A percentile compares a stretch with the other conserved stretches of the same genome.
These are phyloP conservation scores for Polypedilum vanderplanki DNA, from an alignment of 1,140 invertebrate species.

Conservation along the genomic window DNA sequence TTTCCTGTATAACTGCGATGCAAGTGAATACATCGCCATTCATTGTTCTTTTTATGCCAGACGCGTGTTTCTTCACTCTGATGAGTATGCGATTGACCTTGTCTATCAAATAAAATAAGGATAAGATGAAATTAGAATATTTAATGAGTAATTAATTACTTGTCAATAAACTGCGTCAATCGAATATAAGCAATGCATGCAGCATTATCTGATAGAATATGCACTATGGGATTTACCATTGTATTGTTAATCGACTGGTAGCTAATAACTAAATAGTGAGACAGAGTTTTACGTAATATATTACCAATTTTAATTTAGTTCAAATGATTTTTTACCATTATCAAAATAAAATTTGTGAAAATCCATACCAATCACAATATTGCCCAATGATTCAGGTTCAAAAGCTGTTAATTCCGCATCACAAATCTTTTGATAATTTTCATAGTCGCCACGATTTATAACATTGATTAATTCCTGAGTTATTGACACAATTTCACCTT, in stretches of 20 bases:
- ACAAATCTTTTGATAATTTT: constrained; percentile 92
- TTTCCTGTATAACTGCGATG: constrained; percentile 52
- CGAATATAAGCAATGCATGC: constrained; percentile 95
- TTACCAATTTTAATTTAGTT: not conserved
- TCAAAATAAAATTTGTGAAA: constrained; percentile 99
- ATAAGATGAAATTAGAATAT: not conserved
- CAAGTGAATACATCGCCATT: constrained; percentile 93
- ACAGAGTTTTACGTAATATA: not conserved
- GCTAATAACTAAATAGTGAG: constrained; percentile 59
- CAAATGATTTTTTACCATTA: constrained; percentile 58
- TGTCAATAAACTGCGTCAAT: constrained; percentile 92
- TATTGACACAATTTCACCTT: no score
- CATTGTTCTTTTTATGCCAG: constrained; percentile 89
- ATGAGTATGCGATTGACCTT: constrained; percentile 75
- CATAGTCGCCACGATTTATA: constrained; percentile 91
- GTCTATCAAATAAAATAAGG: constrained; percentile 34
- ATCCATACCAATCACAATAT: constrained; percentile 95
- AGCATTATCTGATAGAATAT: constrained; percentile 88
- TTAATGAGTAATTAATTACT: constrained; percentile 42
- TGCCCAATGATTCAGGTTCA: constrained; percentile 93
- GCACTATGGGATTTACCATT: constrained; percentile 87
- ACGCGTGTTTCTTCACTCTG: constrained; percentile 89
- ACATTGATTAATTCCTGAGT: not conserved
- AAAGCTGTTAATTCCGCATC: constrained; percentile 95
- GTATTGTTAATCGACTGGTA: constrained; percentile 89